Evolutionary conservation across 1,140 invertebrate genomes (phyloP), one percentile per base, ranked within the genome.

Genomic region (Drosophila quadrilineata): DNA sequence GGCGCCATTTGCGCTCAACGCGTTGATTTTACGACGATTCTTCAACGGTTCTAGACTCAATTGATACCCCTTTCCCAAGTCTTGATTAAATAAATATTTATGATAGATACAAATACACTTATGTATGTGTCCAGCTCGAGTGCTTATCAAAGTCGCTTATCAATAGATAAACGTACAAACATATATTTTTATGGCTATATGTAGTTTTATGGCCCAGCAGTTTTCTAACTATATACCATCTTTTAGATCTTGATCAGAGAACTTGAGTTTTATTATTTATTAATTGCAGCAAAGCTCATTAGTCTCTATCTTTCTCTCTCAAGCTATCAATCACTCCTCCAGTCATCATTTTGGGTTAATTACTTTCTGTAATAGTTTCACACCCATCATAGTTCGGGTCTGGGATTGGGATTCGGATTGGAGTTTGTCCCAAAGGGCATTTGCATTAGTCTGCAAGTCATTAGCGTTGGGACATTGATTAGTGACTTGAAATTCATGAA

Each of bases 391-490:
- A 6, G 17, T n/a, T n/a, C n/a, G n/a, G n/a, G n/a, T n/a, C n/a
- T n/a, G n/a, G 35, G 16, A 54, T 41, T 19, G 6, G 28, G 19
- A 46, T 48, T 8, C 9, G 14, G 8, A 26, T 26, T 58, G 41
- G n/a, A n/a, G n/a, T n/a, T n/a, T n/a, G n/a, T n/a, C 50, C 57
- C 54, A 38, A 38, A 60, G 65, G 75, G 67, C 66, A 60, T 65
- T 58, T 79, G 58, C 73, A 80, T 84, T 84, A 76, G 68, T 76
- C 69, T 69, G 77, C 31, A 71, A 84, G 77, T 77, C 76, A 82
- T 82, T 82, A 84, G 59, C 31, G 53, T 56, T 56, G 33, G 60
- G 46, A 41, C 72, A 71, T 82, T 84, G 75, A 82, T 71, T 68
- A 76, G 67, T 76, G 35, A 43, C 28, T 68, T 48, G 35, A 21